Conservation (phyloP, 2,888 invertebrate genomes). For the Campaea margaritaria region DNA sequence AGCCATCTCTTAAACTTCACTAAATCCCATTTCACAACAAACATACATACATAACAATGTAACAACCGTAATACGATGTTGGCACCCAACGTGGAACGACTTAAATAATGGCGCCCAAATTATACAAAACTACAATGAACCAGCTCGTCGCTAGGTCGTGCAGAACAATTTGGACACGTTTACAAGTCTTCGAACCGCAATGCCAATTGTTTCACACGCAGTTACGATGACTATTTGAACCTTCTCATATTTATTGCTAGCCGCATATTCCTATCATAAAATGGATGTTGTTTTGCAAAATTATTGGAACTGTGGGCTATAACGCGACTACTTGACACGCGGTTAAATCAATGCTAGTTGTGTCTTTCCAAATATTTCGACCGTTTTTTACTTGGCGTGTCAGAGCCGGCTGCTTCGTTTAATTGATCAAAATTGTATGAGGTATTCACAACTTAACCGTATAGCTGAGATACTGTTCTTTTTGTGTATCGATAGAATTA, state of each 20-base stretch:
- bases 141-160: conserved; percentile 56
- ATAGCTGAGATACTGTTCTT: background rate
- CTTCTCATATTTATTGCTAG: conserved; percentile 10
- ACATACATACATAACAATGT: conserved; percentile 13
- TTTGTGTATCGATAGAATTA: conserved; percentile 23
- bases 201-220: conserved; percentile 60
- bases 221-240: conserved; percentile 46
- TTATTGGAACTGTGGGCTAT: conserved; percentile 19
- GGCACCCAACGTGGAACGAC: background rate
- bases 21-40: conserved; percentile 25
- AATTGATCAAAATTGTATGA: conserved; percentile 4
- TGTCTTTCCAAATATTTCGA: conserved; percentile 1
- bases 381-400: conserved; percentile 15
- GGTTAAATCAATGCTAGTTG: conserved; percentile 13
- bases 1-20: background rate
- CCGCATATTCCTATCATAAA: conserved; percentile 27
- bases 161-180: conserved; percentile 51
- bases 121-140: conserved; percentile 6
- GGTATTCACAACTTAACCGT: background rate
- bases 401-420: conserved; percentile 12
- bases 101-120: conserved; percentile 5
- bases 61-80: background rate
- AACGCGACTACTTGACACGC: conserved; percentile 10
- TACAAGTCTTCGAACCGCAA: conserved; percentile 54
- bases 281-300: conserved; percentile 29